Evolutionary conservation across 1,140 invertebrate species (phyloP).

Genomic region (Atta cephalotes): DNA sequence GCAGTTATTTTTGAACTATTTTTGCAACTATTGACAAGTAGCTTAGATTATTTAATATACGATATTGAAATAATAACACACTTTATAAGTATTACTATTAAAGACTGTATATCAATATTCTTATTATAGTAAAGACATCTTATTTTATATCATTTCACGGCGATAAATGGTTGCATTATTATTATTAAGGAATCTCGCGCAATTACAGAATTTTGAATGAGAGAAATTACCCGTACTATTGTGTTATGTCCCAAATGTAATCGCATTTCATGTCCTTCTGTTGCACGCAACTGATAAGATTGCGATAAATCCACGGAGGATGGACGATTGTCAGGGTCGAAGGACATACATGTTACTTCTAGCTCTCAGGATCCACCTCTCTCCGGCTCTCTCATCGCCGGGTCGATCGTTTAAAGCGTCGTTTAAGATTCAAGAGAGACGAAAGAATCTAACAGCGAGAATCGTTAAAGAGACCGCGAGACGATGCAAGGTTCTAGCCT

Average conservation of each 20-base stretch:
- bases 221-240: neutral
- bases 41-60: neutral
- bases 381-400: neutral
- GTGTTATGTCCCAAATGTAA: neutral
- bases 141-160: neutral
- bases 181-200: neutral
- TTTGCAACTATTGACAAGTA: neutral
- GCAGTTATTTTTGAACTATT: conserved; percentile 8
- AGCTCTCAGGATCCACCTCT: conserved; percentile 52
- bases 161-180: neutral
- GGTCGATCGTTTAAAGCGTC: conserved; percentile 32
- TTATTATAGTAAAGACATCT: neutral
- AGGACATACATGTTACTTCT: conserved; percentile 58
- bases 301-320: conserved; percentile 58
- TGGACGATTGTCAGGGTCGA: conserved; percentile 72
- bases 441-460: conserved; percentile 67
- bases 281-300: conserved; percentile 17
- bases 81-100: neutral
- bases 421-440: conserved; percentile 58
- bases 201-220: neutral
- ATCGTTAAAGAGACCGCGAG: conserved; percentile 51
- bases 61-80: conserved; percentile 4
- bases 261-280: conserved; percentile 22
- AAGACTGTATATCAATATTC: conserved; percentile 15
- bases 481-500: conserved; percentile 31